Conservation (phyloP, 2,113 vertebrate genomes). For the Athene cunicularia region DNA sequence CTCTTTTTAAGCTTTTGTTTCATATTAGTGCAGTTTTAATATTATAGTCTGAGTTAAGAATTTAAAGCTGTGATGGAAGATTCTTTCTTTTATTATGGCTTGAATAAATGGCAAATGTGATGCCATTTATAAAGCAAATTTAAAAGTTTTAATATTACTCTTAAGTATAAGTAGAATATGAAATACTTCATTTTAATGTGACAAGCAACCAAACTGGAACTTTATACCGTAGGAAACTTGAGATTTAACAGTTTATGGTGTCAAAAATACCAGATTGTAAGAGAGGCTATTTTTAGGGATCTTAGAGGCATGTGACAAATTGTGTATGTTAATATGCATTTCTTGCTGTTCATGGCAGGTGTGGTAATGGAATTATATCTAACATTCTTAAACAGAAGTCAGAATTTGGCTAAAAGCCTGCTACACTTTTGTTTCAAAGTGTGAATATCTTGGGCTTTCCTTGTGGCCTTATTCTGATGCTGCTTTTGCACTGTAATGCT, state of each 20-base stretch:
- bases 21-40: neutral
- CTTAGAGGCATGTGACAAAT: neutral
- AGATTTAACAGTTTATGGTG: neutral
- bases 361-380: neutral
- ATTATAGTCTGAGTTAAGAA: neutral
- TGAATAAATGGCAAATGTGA: neutral
- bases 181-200: neutral
- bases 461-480: neutral
- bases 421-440: neutral
- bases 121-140: neutral
- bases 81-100: neutral
- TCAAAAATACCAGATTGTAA: neutral
- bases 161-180: neutral
- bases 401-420: neutral
- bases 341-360: neutral
- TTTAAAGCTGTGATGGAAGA: neutral
- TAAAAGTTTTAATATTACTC: neutral
- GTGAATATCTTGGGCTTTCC: neutral
- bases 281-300: neutral
- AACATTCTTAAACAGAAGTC: neutral
- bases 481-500: neutral
- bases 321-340: neutral
- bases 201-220: neutral
- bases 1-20: neutral
- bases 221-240: neutral